These are phyloP conservation scores for Andrena camellia DNA, from an alignment of 2,888 invertebrate genomes.

Conservation along the genomic window DNA sequence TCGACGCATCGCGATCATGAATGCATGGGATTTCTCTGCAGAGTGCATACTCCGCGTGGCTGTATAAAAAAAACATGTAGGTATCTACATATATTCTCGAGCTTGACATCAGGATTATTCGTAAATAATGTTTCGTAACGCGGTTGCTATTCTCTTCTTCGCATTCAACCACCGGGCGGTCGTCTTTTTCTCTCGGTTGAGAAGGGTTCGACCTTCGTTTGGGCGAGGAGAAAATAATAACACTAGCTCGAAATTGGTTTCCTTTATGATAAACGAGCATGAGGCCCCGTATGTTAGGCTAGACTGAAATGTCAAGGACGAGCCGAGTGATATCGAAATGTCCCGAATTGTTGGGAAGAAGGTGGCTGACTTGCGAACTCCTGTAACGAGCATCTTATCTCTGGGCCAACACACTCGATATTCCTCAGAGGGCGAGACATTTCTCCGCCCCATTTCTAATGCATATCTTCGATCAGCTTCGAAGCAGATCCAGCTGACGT, in stretches of 20 bases:
- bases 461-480: neutral
- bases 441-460: constrained; percentile 34
- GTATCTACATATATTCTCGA: neutral
- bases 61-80: neutral
- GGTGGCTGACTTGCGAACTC: neutral
- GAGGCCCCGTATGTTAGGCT: neutral
- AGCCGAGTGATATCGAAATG: constrained; percentile 10
- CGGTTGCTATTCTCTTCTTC: neutral
- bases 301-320: constrained; percentile 29
- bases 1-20: constrained; percentile 10
- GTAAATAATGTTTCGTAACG: constrained; percentile 1
- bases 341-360: constrained; percentile 13
- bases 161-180: neutral
- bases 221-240: neutral
- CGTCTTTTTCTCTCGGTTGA: neutral
- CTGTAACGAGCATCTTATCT: constrained; percentile 45
- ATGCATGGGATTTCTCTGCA: constrained; percentile 12
- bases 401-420: constrained; percentile 22
- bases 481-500: constrained; percentile 10
- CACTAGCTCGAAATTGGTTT: neutral
- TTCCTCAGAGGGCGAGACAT: constrained; percentile 6
- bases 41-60: neutral
- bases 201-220: neutral
- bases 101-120: neutral
- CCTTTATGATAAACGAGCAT: neutral